A percentile compares a stretch with the other conserved stretches of the same genome.
Conservation (phyloP, 2,113 vertebrate species). For the Toxostoma redivivum region DNA sequence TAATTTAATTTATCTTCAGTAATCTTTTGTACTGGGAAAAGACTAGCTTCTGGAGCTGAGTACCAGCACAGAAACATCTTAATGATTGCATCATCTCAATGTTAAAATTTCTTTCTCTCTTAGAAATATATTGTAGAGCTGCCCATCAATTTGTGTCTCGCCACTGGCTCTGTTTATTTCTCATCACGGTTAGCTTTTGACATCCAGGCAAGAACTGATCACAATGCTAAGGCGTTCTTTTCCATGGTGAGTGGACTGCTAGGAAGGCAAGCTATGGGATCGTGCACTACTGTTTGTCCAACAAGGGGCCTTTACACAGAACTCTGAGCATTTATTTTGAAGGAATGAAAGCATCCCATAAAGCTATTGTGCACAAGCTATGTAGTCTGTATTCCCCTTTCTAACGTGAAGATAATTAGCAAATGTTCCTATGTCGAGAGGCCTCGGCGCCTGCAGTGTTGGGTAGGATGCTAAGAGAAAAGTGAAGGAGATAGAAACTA, state of each 20-base stretch:
- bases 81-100: slow-evolving; percentile 78
- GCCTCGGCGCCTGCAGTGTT: not conserved
- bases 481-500: slow-evolving; percentile 22
- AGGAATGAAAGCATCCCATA: slow-evolving; percentile 45
- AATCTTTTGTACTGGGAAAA: slow-evolving; percentile 70
- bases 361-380: slow-evolving; percentile 13
- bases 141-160: slow-evolving; percentile 53
- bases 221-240: slow-evolving; percentile 1
- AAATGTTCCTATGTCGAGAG: not conserved
- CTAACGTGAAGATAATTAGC: not conserved
- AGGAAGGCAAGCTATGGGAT: not conserved
- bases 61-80: slow-evolving; percentile 76
- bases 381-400: not conserved
- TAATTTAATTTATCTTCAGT: slow-evolving; percentile 79
- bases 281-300: slow-evolving; percentile 19
- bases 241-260: slow-evolving; percentile 2
- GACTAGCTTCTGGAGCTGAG: slow-evolving; percentile 69
- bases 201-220: slow-evolving; percentile 44
- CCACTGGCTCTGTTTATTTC: slow-evolving; percentile 55
- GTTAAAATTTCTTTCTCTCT: slow-evolving; percentile 63
- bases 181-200: slow-evolving; percentile 31
- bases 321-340: slow-evolving; percentile 35
- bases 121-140: slow-evolving; percentile 56
- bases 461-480: slow-evolving; percentile 24
- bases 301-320: slow-evolving; percentile 39